Conservation (phyloP, 2,797 vertebrate species). For the Danio tinwini region DNA sequence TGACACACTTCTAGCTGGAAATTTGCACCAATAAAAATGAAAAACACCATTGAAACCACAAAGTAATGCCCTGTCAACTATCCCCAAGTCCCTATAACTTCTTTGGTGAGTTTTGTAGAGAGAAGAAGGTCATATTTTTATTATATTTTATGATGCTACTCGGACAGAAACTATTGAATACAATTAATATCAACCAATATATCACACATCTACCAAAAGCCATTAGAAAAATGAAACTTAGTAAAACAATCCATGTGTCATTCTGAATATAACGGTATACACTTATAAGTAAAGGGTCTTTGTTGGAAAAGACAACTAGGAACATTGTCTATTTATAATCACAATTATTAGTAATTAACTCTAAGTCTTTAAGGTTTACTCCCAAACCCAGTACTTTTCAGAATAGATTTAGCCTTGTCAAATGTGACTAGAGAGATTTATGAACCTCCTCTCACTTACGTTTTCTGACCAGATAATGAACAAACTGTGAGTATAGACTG, state of each 20-base stretch:
- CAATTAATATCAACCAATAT: neutral
- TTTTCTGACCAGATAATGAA: conserved; percentile 26
- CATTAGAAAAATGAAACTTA: neutral
- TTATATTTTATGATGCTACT: neutral
- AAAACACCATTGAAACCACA: neutral
- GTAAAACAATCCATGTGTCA: neutral
- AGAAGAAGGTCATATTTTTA: neutral
- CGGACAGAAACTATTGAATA: neutral
- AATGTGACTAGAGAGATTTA: conserved; percentile 18
- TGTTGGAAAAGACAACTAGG: neutral
- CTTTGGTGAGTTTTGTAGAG: neutral
- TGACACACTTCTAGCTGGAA: neutral
- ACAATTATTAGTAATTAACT: conserved; percentile 1
- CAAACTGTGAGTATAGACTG: neutral
- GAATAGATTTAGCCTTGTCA: conserved; percentile 2
- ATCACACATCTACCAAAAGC: neutral
- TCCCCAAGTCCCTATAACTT: too few relatives aligned
- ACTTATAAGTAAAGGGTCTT: neutral
- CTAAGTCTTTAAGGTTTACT: neutral
- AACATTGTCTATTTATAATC: neutral
- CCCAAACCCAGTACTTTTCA: neutral
- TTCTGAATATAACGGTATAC: neutral
- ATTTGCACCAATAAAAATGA: too few relatives aligned
- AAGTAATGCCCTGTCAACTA: neutral
- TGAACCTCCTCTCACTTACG: conserved; percentile 12